These are phyloP conservation scores for Craterocephalus amniculus DNA, from an alignment of 2,797 vertebrate species.

Conservation along the genomic window DNA sequence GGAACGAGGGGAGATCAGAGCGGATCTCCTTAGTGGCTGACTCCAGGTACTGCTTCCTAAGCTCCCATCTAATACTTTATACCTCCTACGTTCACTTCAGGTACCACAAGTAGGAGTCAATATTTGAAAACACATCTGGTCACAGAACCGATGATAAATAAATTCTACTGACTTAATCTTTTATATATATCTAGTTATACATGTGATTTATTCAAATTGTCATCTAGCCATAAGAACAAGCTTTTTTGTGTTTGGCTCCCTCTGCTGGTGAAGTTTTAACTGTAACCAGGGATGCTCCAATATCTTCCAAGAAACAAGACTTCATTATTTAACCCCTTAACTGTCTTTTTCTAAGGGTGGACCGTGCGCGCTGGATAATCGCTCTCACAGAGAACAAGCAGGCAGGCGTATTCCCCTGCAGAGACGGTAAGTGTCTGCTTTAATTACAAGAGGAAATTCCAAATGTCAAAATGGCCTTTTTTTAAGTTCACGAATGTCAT, in stretches of 20 bases:
- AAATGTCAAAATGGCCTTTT: background rate
- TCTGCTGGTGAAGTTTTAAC: slow-evolving; percentile 52
- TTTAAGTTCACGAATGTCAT: background rate
- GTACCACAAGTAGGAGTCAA: background rate
- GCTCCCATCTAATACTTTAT: background rate
- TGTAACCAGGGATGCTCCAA: background rate
- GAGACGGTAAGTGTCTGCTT: slow-evolving; percentile 80
- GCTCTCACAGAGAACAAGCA: slow-evolving; percentile 84
- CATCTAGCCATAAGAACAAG: background rate
- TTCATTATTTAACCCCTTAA: background rate
- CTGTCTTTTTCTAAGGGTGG: slow-evolving; percentile 82
- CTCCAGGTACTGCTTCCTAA: slow-evolving; percentile 81
- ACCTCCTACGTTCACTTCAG: background rate
- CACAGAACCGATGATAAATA: background rate
- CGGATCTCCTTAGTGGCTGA: slow-evolving; percentile 86
- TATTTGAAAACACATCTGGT: background rate
- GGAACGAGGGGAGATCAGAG: slow-evolving; percentile 87
- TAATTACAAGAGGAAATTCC: background rate
- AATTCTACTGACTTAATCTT: background rate
- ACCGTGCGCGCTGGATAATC: slow-evolving; percentile 90
- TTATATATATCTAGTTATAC: background rate
- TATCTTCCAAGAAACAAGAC: slow-evolving; percentile 1
- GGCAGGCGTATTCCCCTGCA: slow-evolving; percentile 63
- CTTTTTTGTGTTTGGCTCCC: slow-evolving; percentile 55
- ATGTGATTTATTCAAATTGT: slow-evolving; percentile 1